Evolutionary conservation across 2,797 vertebrate species (phyloP).

Genomic region (Molossus alvarezi): DNA sequence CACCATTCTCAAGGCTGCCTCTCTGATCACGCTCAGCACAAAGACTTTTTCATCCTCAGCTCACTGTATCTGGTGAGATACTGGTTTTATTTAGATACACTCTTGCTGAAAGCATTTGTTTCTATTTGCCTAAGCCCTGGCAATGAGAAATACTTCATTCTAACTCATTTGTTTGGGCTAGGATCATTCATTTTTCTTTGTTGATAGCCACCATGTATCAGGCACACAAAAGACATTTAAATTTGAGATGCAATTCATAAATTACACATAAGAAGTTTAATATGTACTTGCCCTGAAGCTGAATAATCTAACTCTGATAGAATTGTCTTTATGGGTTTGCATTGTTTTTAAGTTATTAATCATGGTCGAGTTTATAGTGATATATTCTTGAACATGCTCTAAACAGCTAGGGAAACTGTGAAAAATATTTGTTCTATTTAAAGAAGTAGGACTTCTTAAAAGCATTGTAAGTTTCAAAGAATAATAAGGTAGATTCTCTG

Average conservation of each 20-base stretch:
- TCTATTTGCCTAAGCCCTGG: neutral
- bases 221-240: neutral
- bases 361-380: slow-evolving; percentile 20
- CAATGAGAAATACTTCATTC: neutral
- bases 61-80: slow-evolving; percentile 2
- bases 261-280: neutral
- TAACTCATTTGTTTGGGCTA: neutral
- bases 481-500: neutral
- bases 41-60: neutral
- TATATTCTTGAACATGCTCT: slow-evolving; percentile 27
- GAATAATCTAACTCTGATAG: slow-evolving; percentile 17
- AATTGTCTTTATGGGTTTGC: neutral
- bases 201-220: neutral
- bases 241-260: neutral
- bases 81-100: neutral
- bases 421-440: slow-evolving; percentile 9
- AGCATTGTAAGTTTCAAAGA: slow-evolving; percentile 34
- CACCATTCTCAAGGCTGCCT: slow-evolving; percentile 39
- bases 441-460: neutral
- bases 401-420: neutral
- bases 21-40: neutral
- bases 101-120: slow-evolving; percentile 38
- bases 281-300: neutral
- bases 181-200: neutral
- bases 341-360: slow-evolving; percentile 10